Base-by-base conservation (phyloP, 2,888 invertebrate species). In the Erynnis tages region DNA sequence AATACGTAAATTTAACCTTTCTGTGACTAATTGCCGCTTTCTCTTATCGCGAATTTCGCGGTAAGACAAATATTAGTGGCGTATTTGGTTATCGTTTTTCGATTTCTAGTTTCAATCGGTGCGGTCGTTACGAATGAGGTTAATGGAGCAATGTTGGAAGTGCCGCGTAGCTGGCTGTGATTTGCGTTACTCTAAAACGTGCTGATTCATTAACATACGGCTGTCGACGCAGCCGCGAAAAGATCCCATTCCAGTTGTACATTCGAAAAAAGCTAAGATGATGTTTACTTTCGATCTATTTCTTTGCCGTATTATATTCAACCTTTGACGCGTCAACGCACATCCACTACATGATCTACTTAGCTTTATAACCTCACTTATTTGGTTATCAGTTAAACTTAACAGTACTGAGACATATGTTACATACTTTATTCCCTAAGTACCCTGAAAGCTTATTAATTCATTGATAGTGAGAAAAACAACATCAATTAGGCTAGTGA, bases 151-250 rank as follows among this genome's bases (percentile, higher is more conserved):
- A 67, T 76, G 74, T 66, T 77, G 74, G 71, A 75, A 82, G 80
- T 86, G 88, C 87, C 89, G 88, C 88, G 89, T 89, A 79, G 88
- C 76, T 69, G 67, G 78, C 64, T 82, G 79, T 79, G 79, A 73
- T 79, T 81, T 76, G 74, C 71, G 71, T 79, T 74, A 75, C 71
- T 70, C 74, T 65, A 66, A 85, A 88, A 87, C 84, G 81, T 88
- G 89, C 89, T 84, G 88, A 89, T 80, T 89, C 88, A 89, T 89
- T 88, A 82, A 73, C 84, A 85, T 85, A 82, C 71, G 74, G 80
- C 76, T 72, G 75, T 66, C 13, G 27, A 44, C 43, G 38, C 30
- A 38, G 38, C 44, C 11, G 23, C 25, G 13, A 34, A 5, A 4
- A 45, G 23, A 17, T 37, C 11, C 30, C n/a, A 29, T 32, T 32